phyloP scores from a whole-genome alignment of 2,797 vertebrate genomes.

The Eremophila alpestris region DNA sequence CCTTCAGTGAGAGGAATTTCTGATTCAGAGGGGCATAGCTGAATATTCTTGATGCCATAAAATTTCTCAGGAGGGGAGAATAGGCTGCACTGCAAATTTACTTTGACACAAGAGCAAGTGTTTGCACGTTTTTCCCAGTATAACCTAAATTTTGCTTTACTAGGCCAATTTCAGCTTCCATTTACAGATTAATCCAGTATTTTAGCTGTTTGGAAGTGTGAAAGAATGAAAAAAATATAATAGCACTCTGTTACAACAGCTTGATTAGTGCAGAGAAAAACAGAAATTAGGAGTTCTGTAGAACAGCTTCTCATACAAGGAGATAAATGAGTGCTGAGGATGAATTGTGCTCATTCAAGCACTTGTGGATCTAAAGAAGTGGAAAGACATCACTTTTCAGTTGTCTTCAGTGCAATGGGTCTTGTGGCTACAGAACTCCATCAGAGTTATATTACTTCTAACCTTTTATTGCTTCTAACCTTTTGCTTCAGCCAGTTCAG shows the following conservation, averaged over 20 bases:
- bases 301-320: neutral
- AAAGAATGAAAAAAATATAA: neutral
- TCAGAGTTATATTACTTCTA: neutral
- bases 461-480: neutral
- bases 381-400: neutral
- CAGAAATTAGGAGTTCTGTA: neutral
- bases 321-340: neutral
- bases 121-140: neutral
- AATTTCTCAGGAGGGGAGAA: neutral
- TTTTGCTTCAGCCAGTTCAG: neutral
- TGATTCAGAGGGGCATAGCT: accelerated
- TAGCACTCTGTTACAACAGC: neutral
- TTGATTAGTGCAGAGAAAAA: neutral
- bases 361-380: neutral
- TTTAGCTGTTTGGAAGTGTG: neutral
- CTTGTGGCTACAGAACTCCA: neutral
- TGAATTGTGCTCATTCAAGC: neutral
- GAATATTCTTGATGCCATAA: neutral
- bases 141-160: neutral
- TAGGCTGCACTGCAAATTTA: neutral
- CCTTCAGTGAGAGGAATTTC: neutral
- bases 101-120: neutral
- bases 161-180: neutral
- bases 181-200: neutral
- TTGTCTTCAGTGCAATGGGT: neutral